phyloP scores from a whole-genome alignment of 2,113 vertebrate genomes.

The Anseranas semipalmata region DNA sequence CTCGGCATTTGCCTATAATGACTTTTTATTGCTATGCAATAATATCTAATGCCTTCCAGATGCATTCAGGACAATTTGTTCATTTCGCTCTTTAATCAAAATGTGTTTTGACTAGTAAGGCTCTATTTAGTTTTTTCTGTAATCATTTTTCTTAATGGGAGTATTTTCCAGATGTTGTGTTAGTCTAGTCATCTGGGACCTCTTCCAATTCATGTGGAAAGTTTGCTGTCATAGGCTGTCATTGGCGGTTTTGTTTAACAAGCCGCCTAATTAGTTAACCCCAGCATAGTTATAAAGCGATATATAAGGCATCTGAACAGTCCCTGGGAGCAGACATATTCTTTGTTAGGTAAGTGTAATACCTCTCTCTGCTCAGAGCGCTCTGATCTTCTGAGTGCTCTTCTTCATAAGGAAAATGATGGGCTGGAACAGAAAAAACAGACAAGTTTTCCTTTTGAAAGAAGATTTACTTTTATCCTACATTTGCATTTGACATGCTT shows the following conservation, averaged over 20 bases:
- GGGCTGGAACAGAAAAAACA: not conserved
- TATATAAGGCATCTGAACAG: slow-evolving; percentile 76
- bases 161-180: slow-evolving; percentile 83
- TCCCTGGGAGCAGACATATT: slow-evolving; percentile 22
- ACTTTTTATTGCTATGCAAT: slow-evolving; percentile 5
- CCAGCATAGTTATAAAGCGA: slow-evolving; percentile 40
- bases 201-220: slow-evolving; percentile 80
- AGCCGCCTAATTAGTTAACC: slow-evolving; percentile 73
- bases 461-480: not conserved
- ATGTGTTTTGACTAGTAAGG: slow-evolving; percentile 77
- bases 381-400: not conserved
- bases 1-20: not conserved
- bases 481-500: not conserved
- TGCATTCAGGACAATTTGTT: slow-evolving; percentile 74
- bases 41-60: slow-evolving; percentile 40
- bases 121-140: slow-evolving; percentile 74
- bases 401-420: not conserved
- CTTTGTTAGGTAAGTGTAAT: slow-evolving; percentile 73
- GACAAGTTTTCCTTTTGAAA: not conserved
- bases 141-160: slow-evolving; percentile 80
- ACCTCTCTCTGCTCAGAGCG: not conserved
- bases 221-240: slow-evolving; percentile 79
- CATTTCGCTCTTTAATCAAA: slow-evolving; percentile 72
- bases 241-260: slow-evolving; percentile 74
- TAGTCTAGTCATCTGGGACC: slow-evolving; percentile 75